A percentile compares a stretch with the other conserved stretches of the same genome.
phyloP scores from a whole-genome alignment of 2,797 vertebrate species.

The Pangasius sanitwongsei region DNA sequence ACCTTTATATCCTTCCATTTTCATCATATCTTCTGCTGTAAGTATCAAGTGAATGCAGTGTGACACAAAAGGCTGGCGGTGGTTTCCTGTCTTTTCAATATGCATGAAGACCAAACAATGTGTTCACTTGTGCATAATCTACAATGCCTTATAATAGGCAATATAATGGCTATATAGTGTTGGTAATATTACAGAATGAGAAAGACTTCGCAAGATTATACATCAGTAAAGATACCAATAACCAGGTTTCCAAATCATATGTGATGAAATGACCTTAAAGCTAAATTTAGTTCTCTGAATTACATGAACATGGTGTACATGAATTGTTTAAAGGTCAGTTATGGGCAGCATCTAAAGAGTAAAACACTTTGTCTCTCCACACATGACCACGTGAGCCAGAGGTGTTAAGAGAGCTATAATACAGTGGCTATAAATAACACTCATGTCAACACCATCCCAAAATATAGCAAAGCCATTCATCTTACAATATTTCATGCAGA shows the following conservation, averaged over 20 bases:
- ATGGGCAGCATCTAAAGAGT: slow-evolving; percentile 25
- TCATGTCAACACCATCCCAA: slow-evolving; percentile 64
- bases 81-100: background rate
- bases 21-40: background rate
- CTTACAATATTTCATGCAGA: slow-evolving; percentile 63
- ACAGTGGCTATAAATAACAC: slow-evolving; percentile 70
- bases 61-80: background rate
- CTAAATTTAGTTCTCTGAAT: slow-evolving; percentile 25
- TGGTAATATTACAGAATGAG: background rate
- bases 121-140: background rate
- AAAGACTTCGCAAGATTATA: background rate
- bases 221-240: background rate
- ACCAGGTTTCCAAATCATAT: slow-evolving; percentile 21
- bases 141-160: background rate
- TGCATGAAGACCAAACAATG: slow-evolving; percentile 3
- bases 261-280: slow-evolving; percentile 19
- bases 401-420: slow-evolving; percentile 59
- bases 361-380: slow-evolving; percentile 19
- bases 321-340: slow-evolving; percentile 33
- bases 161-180: background rate
- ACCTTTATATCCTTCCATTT: background rate
- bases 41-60: background rate
- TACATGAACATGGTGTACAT: slow-evolving; percentile 2
- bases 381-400: slow-evolving; percentile 53
- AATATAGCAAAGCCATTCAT: slow-evolving; percentile 72